Base-by-base conservation (phyloP, 2,113 vertebrate genomes). In the Xiphophorus hellerii region DNA sequence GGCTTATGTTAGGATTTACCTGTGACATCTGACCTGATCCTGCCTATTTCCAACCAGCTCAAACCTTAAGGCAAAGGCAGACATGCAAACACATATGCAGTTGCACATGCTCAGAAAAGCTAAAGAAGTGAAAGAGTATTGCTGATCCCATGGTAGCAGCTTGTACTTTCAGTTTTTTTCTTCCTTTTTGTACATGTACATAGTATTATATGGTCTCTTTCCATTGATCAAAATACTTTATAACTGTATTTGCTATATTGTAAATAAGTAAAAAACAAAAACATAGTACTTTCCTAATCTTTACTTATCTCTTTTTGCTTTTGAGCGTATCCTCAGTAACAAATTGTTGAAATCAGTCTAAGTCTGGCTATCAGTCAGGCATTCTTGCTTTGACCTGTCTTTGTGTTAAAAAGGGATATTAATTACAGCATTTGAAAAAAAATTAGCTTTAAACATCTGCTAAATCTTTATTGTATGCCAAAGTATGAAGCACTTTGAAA, bases 1-100 rank as follows among this genome's bases (percentile, higher is more conserved):
- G 87, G 92, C 81, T 93, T 92, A 91, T 78, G 11, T 74, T 61
- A 1, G 84, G 90, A 92, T 91, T 93, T 91, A 89, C 66, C 78
- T 78, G 81, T 61, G 72, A 62, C 82, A 66, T 28, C 78, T 85
- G 76, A 85, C 86, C 80, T 86, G 83, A 91, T 91, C 89, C 85
- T 75, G 76, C 71, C 84, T 92, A 88, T 88, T 91, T 89, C 71
- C 1, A 15, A 84, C 81, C 62, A 70, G 84, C 77, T 86, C 83
- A 77, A 66, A 73, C 65, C 76, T 42, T 80, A 79, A 58, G 77
- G 48, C 78, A 65, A 48, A 74, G 58, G 14, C 60, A 66, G 3
- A 76, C 66, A 28, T 69, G 65, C 69, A 65, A 3, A 66, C 69
- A 72, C 70, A 65, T 11, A 48, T 60, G 67, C 66, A 60, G 54